These are phyloP conservation scores for Poecilia wingei DNA, from an alignment of 2,797 vertebrate genomes.

Conservation along the genomic window DNA sequence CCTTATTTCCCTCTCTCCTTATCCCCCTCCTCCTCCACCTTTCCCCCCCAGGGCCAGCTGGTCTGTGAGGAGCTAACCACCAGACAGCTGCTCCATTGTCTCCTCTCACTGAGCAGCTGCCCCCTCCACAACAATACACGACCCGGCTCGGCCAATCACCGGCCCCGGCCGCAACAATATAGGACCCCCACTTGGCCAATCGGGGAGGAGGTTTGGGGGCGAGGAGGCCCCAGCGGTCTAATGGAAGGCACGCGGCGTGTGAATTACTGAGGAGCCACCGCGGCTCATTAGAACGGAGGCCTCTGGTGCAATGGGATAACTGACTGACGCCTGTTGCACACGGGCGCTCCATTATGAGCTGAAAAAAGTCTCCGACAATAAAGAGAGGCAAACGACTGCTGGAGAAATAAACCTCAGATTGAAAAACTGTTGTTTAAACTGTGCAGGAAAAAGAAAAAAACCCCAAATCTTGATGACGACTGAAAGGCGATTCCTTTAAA, in stretches of 20 bases:
- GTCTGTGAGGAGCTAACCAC: slow-evolving; percentile 96
- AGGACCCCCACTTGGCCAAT: slow-evolving; percentile 87
- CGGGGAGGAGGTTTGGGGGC: slow-evolving; percentile 82
- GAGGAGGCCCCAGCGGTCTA: slow-evolving; percentile 89
- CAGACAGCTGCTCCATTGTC: slow-evolving; percentile 99
- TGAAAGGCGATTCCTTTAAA: neutral
- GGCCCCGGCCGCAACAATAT: slow-evolving; percentile 90
- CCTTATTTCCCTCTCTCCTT: slow-evolving; percentile 84
- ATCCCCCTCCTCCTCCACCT: slow-evolving; percentile 78
- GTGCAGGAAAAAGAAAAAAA: slow-evolving; percentile 22
- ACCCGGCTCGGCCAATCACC: slow-evolving; percentile 85
- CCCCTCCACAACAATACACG: slow-evolving; percentile 95
- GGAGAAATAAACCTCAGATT: slow-evolving; percentile 44
- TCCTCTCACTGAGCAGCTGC: slow-evolving; percentile 98
- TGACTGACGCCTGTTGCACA: slow-evolving; percentile 82
- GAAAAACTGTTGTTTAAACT: slow-evolving; percentile 43
- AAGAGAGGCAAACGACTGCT: slow-evolving; percentile 55
- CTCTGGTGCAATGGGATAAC: slow-evolving; percentile 79
- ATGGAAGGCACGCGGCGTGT: slow-evolving; percentile 96
- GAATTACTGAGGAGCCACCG: slow-evolving; percentile 81
- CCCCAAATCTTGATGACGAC: slow-evolving; percentile 7
- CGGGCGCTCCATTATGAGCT: slow-evolving; percentile 68
- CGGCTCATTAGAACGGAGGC: slow-evolving; percentile 79
- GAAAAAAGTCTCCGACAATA: slow-evolving; percentile 67
- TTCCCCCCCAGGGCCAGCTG: slow-evolving; percentile 93